A percentile compares a stretch with the other conserved stretches of the same genome.
Evolutionary conservation across 2,797 vertebrate genomes (phyloP).

Genomic region (Darevskia nairensis): DNA sequence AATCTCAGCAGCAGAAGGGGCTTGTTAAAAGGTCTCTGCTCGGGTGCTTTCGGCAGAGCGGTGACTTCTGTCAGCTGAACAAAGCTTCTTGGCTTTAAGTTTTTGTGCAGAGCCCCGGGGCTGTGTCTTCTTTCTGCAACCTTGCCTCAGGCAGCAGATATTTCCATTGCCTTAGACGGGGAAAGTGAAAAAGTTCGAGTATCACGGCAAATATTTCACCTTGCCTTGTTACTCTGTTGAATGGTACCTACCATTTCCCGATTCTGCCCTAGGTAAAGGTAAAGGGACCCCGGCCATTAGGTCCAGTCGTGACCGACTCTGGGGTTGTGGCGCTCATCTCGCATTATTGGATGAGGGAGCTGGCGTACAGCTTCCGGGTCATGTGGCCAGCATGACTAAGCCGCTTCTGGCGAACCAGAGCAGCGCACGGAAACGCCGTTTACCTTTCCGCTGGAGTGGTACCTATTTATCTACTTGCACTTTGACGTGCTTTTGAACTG

Average conservation of each 20-base stretch:
- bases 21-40: neutral
- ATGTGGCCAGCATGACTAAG: no score
- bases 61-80: neutral
- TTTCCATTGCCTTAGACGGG: neutral
- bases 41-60: neutral
- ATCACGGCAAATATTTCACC: neutral
- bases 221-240: neutral
- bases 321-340: no score
- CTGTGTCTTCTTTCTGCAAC: neutral
- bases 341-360: no score
- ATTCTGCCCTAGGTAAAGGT: neutral
- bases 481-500: no score
- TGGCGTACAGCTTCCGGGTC: no score
- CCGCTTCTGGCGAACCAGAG: no score
- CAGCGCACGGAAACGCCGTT: no score
- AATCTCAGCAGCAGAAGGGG: neutral
- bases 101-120: neutral
- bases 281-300: no score
- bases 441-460: no score
- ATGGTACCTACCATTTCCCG: neutral
- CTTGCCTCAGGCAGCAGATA: constrained; percentile 17
- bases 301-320: no score
- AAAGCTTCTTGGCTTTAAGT: neutral
- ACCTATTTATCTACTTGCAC: no score
- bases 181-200: neutral